Base-by-base conservation (phyloP, 2,888 invertebrate genomes). In the Chrysodeixis includens region DNA sequence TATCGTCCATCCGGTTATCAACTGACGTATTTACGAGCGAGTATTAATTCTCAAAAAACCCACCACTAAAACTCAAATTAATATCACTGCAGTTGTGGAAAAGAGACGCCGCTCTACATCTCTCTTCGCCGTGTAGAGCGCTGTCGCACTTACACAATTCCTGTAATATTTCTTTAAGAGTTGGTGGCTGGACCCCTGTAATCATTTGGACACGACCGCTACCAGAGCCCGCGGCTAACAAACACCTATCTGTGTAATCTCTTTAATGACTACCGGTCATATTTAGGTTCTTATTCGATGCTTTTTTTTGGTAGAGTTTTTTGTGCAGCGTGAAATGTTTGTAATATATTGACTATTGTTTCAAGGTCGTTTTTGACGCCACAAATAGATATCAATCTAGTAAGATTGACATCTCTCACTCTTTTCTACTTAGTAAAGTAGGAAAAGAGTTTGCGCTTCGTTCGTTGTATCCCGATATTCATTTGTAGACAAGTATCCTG, bases 241-340 rank as follows among this genome's bases (percentile, higher is more conserved):
- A 90, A 89, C 85, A 87, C 83, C 85, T 85, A 88, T 87, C 83
- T 76, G 72, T 76, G 80, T 76, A 77, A 82, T 83, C 75, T 76
- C 62, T 81, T 83, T 90, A 89, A 91, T 86, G 87, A 92, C 91
- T 91, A 90, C 91, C 88, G 91, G 90, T 85, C 70, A 70, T 65
- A 53, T 67, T 76, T 63, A 61, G 67, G 64, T 53, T 59, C 66
- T 5, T 40, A 62, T n/a, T n/a, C n/a, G 16, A 0, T 16, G 12
- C 40, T 22, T 8, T 22, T 26, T 26, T 26, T 26, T 26, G 26
- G 26, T 26, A 9, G 30, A 40, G 30, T 8, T 56, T 62, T 57
- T 12, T 30, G 12, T 16, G 49, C 8, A n/a, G 30, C 14, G 40
- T 66, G 30, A n/a, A 56, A 63, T 40, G 22, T n/a, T n/a, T n/a